Percentiles rank a stretch among this genome's conserved stretches.
phyloP scores from a whole-genome alignment of 2,797 vertebrate species.

The Lateolabrax maculatus region DNA sequence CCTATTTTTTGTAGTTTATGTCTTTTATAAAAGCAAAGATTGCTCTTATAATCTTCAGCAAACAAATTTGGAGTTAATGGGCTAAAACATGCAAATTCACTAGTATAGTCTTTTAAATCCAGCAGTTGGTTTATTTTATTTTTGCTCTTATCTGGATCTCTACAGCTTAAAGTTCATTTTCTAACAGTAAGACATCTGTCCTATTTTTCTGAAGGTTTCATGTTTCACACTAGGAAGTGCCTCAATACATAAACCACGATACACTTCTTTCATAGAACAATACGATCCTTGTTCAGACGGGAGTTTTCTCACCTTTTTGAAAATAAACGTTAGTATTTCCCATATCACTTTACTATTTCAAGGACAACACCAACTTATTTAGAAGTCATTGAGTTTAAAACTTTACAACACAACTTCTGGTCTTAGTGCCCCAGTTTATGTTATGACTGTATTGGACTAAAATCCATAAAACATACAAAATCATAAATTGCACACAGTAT shows the following conservation, averaged over 20 bases:
- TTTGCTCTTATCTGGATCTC: background rate
- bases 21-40: too few species aligned
- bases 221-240: constrained; percentile 3
- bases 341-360: background rate
- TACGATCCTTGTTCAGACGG: background rate
- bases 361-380: background rate
- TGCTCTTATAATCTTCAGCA: too few species aligned
- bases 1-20: too few species aligned
- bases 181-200: background rate
- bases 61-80: background rate
- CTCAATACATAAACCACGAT: constrained; percentile 14
- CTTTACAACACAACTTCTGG: background rate
- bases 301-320: constrained; percentile 7
- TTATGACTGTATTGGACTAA: background rate
- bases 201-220: constrained; percentile 8
- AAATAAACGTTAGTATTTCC: constrained; percentile 1
- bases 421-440: background rate
- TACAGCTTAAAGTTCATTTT: background rate
- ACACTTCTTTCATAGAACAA: background rate
- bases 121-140: background rate
- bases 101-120: background rate
- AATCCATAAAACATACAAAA: background rate
- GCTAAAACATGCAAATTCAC: background rate
- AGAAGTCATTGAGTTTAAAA: background rate
- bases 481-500: background rate